Evolutionary conservation across 2,797 vertebrate genomes (phyloP).

Genomic region (Emydoidea blandingii): DNA sequence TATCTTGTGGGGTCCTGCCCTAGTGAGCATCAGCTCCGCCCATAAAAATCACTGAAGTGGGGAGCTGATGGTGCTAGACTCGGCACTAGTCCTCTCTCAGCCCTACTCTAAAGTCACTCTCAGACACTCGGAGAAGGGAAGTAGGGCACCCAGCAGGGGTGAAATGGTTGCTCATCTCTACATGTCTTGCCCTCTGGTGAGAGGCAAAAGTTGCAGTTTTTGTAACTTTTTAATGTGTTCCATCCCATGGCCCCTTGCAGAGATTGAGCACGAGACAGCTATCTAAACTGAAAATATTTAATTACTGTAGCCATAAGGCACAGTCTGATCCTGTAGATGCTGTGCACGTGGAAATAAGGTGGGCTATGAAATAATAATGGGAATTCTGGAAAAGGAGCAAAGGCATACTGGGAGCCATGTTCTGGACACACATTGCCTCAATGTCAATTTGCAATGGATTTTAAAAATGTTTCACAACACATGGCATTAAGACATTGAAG

Average conservation of each 20-base stretch:
- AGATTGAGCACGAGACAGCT: conserved; percentile 5
- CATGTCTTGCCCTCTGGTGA: neutral
- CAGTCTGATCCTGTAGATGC: neutral
- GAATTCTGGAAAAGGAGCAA: neutral
- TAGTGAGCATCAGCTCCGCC: neutral
- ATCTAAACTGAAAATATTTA: neutral
- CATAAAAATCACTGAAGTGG: neutral
- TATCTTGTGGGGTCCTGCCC: neutral
- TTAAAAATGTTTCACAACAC: neutral
- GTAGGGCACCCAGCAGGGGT: neutral
- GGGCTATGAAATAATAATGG: too few relatives aligned
- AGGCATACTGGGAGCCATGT: neutral
- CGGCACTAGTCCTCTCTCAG: neutral
- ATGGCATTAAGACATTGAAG: neutral
- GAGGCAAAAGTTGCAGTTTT: neutral
- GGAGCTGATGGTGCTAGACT: neutral
- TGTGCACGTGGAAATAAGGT: too few relatives aligned
- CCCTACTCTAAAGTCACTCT: neutral
- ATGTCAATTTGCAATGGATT: neutral
- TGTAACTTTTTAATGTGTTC: neutral
- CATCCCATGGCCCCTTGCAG: neutral
- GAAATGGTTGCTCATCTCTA: neutral
- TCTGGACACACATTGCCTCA: neutral
- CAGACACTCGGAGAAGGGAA: neutral
- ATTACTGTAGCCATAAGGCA: neutral